Evolutionary conservation across 2,888 invertebrate genomes (phyloP).

Genomic region (Nysson spinosus): DNA sequence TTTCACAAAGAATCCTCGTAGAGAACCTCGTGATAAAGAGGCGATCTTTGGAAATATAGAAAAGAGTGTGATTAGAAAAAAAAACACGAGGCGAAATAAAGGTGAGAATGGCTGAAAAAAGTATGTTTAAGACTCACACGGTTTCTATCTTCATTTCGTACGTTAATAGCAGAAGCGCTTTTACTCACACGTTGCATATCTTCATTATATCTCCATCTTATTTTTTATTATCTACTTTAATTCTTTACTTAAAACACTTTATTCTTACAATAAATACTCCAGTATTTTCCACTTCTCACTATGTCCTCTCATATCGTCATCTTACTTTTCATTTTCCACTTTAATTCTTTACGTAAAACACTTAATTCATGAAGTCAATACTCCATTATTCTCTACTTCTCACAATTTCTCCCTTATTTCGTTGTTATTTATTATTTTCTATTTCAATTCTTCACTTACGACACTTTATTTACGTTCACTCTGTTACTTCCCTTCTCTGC

Average conservation of each 20-base stretch:
- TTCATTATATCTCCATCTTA: constrained; percentile 17
- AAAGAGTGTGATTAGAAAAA: constrained; percentile 16
- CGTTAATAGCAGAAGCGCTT: constrained; percentile 68
- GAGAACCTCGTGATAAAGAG: constrained; percentile 12
- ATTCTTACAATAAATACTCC: too few species aligned
- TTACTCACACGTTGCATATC: constrained; percentile 57
- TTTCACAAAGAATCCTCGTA: constrained; percentile 11
- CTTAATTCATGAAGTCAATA: too few species aligned
- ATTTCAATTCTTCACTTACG: not conserved
- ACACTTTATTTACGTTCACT: too few species aligned
- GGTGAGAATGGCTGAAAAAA: constrained; percentile 71
- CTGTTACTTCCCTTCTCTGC: constrained; percentile 31
- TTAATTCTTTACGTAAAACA: too few species aligned
- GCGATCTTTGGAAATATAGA: constrained; percentile 7
- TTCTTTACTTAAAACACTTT: constrained; percentile 3
- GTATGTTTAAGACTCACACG: constrained; percentile 56
- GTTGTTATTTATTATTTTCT: not conserved
- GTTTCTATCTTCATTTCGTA: constrained; percentile 62
- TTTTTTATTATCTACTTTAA: not conserved
- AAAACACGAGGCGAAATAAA: constrained; percentile 57
- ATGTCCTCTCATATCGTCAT: too few species aligned
- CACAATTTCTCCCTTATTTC: not conserved
- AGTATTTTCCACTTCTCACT: too few species aligned
- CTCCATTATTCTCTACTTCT: too few species aligned
- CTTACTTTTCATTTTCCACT: too few species aligned